Percentiles rank a stretch among this genome's conserved stretches.
phyloP scores from a whole-genome alignment of 2,113 vertebrate genomes.

The Cranoglanis bouderius region DNA sequence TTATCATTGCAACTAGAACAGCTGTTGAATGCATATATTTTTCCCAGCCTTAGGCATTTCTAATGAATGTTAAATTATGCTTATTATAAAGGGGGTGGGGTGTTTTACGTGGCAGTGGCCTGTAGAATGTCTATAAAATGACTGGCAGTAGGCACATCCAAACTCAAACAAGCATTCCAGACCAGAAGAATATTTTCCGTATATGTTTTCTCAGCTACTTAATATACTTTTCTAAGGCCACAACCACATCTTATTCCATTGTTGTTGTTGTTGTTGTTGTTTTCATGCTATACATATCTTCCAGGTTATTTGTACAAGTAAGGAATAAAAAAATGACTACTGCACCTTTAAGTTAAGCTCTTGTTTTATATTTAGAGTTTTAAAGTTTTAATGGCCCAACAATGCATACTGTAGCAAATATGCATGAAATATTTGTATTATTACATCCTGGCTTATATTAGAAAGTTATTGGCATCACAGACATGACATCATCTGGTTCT shows the following conservation, averaged over 20 bases:
- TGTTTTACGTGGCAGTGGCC: not conserved
- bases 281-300: not conserved
- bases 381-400: not conserved
- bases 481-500: conserved; percentile 6
- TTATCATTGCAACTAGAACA: not conserved
- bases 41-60: not conserved
- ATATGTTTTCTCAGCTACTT: not conserved
- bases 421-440: not conserved
- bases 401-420: not conserved
- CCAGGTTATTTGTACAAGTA: not conserved
- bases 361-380: not conserved
- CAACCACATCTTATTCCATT: no score
- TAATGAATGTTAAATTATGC: not conserved
- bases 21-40: not conserved
- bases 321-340: not conserved
- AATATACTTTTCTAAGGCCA: no score
- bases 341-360: not conserved
- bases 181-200: not conserved
- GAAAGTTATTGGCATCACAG: not conserved
- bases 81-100: not conserved
- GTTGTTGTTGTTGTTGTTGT: not conserved
- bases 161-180: not conserved
- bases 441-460: not conserved
- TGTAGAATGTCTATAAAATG: not conserved
- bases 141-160: not conserved